Evolutionary conservation across 1,140 invertebrate species (phyloP).

Genomic region (Bombus difficillimus): DNA sequence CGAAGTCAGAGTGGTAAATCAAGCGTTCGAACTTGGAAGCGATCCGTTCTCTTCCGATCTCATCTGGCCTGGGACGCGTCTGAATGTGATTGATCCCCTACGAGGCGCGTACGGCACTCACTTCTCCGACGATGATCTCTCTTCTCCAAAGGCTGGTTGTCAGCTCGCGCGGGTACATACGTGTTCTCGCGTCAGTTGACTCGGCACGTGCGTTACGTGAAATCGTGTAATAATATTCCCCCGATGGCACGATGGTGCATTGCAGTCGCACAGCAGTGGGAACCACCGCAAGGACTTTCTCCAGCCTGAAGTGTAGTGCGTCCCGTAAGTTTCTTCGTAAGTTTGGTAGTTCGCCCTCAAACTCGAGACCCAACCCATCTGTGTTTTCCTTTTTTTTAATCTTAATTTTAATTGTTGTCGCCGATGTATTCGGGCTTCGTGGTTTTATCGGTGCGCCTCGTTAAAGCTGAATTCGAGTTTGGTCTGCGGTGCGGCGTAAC

Average conservation of each 20-base stretch:
- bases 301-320: constrained; percentile 46
- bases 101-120: neutral
- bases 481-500: neutral
- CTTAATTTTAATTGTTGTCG: no score
- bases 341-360: no score
- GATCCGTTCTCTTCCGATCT: constrained; percentile 1
- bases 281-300: constrained; percentile 57
- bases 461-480: neutral
- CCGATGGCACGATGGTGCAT: constrained; percentile 49
- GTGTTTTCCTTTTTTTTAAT: no score
- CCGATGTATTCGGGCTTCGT: no score
- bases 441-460: neutral
- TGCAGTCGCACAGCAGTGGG: neutral
- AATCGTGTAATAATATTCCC: constrained; percentile 55
- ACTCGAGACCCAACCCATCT: no score
- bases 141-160: neutral
- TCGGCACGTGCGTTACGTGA: constrained; percentile 63
- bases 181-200: neutral
- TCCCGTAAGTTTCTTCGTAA: neutral
- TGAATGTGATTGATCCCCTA: neutral
- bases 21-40: constrained; percentile 29
- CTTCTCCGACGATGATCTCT: neutral
- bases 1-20: constrained; percentile 34
- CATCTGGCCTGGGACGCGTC: neutral
- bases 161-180: neutral